Percentiles rank a stretch among this genome's conserved stretches.
Evolutionary conservation across 2,797 vertebrate species (phyloP).

Genomic region (Oryzias sinensis): DNA sequence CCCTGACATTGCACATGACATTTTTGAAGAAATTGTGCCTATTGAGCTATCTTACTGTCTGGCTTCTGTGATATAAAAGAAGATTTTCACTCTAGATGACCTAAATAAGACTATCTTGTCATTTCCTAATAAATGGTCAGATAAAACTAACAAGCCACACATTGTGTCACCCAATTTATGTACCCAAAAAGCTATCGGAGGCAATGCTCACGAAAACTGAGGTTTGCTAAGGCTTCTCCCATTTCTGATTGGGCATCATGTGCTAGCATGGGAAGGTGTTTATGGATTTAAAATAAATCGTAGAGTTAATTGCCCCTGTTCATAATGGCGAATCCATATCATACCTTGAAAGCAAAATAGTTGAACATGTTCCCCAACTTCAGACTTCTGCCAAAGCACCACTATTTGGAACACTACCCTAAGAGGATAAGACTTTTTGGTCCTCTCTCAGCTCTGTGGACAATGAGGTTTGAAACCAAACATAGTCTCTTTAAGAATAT

Average conservation of each 20-base stretch:
- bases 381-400: conserved; percentile 28
- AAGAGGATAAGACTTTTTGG: conserved; percentile 20
- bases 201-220: not conserved
- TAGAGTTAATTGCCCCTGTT: conserved; percentile 18
- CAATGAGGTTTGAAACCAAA: conserved; percentile 29
- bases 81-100: conserved; percentile 17
- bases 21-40: conserved; percentile 5
- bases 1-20: no score
- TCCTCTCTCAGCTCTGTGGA: conserved; percentile 18
- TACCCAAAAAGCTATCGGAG: conserved; percentile 5
- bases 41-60: conserved; percentile 13
- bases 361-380: conserved; percentile 17
- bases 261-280: conserved; percentile 17
- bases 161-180: conserved; percentile 5
- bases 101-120: conserved; percentile 10
- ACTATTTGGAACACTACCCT: conserved; percentile 31
- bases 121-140: conserved; percentile 8
- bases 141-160: conserved; percentile 18
- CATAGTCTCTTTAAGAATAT: conserved; percentile 27
- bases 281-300: conserved; percentile 26
- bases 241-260: conserved; percentile 15
- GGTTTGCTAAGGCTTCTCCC: conserved; percentile 16
- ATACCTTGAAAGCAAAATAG: conserved; percentile 30
- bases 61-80: conserved; percentile 7
- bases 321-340: conserved; percentile 31